Conservation (phyloP, 2,797 vertebrate species). For the Melanotaenia maccullochi region DNA sequence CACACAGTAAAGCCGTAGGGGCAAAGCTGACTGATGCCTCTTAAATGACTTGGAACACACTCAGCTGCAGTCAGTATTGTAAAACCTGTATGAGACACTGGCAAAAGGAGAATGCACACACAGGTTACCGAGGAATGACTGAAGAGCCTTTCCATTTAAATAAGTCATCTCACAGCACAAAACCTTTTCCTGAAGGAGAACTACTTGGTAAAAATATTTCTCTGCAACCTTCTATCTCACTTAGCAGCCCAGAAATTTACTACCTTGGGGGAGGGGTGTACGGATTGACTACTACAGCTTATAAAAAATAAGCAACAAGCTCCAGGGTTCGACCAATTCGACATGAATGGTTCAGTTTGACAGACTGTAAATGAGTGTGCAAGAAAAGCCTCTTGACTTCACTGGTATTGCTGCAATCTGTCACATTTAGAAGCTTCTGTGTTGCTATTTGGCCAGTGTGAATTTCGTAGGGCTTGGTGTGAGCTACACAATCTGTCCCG, state of each 20-base stretch:
- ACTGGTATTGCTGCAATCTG: constrained; percentile 68
- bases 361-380: constrained; percentile 52
- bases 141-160: constrained; percentile 60
- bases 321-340: constrained; percentile 40
- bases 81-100: constrained; percentile 30
- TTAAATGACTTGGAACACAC: constrained; percentile 52
- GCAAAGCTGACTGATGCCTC: constrained; percentile 32
- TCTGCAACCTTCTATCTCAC: constrained; percentile 60
- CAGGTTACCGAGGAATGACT: constrained; percentile 51
- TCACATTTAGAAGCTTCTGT: constrained; percentile 61
- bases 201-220: constrained; percentile 49
- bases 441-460: constrained; percentile 61
- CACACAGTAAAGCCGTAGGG: constrained; percentile 31
- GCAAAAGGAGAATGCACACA: constrained; percentile 48
- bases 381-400: constrained; percentile 66
- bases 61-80: constrained; percentile 33
- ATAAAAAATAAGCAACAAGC: constrained; percentile 51
- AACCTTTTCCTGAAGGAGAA: constrained; percentile 48
- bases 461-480: constrained; percentile 47
- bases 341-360: constrained; percentile 52
- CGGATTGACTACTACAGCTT: constrained; percentile 30
- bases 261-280: constrained; percentile 38
- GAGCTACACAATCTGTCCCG: constrained; percentile 53
- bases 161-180: constrained; percentile 52
- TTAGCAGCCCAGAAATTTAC: constrained; percentile 56